Evolutionary conservation across 2,113 vertebrate genomes (phyloP).

Genomic region (Menura novaehollandiae): DNA sequence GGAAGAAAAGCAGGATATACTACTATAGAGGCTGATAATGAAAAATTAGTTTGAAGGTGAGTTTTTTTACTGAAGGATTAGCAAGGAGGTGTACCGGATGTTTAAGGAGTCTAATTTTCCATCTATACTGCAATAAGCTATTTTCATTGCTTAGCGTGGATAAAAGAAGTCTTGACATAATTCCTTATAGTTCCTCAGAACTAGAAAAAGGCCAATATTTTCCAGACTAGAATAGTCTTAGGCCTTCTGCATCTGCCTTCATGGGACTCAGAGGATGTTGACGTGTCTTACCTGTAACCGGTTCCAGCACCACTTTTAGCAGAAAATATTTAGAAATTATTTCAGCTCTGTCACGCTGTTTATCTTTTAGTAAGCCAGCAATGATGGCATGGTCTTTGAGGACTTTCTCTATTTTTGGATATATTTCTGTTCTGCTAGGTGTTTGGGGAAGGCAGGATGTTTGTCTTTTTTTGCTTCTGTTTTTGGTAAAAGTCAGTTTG

Average conservation of each 20-base stretch:
- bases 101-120: background rate
- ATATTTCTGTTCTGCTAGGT: background rate
- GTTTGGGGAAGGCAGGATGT: background rate
- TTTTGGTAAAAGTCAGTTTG: slow-evolving; percentile 12
- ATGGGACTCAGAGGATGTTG: background rate
- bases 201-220: background rate
- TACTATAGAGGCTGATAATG: background rate
- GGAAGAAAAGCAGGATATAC: background rate
- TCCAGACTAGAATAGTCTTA: background rate
- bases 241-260: background rate
- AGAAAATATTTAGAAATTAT: background rate
- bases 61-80: background rate
- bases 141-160: background rate
- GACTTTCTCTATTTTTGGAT: background rate
- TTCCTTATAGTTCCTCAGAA: background rate
- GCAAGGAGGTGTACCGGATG: background rate
- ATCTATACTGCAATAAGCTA: background rate
- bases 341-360: background rate
- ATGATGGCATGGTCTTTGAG: background rate
- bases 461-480: slow-evolving; percentile 4
- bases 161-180: background rate
- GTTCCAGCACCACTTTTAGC: background rate
- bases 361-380: background rate
- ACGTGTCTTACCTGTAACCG: background rate
- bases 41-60: background rate